Conservation (phyloP, 2,797 vertebrate genomes). For the Tamandua tetradactyla region DNA sequence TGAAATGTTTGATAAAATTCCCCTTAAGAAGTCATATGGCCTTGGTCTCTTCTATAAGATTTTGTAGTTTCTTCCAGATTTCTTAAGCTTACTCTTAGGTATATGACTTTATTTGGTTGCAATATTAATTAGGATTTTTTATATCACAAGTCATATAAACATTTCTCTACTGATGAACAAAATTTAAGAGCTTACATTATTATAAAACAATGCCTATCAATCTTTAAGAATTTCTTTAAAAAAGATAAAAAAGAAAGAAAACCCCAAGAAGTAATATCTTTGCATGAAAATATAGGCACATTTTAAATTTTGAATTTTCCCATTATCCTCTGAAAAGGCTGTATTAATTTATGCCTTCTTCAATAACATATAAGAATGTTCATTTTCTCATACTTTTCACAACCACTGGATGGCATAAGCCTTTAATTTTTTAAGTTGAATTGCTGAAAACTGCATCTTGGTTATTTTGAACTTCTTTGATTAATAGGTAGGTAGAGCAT, state of each 20-base stretch:
- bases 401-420: neutral
- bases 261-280: too few relatives aligned
- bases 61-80: neutral
- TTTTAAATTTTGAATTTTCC: neutral
- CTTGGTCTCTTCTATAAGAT: neutral
- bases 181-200: neutral
- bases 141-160: neutral
- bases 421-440: neutral
- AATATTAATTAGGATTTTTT: neutral
- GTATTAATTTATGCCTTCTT: neutral
- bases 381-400: neutral
- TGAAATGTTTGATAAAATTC: too few relatives aligned
- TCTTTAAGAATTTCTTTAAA: neutral
- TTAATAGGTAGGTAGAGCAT: neutral
- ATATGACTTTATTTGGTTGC: neutral
- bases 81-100: slow-evolving; percentile 19
- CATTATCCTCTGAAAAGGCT: neutral
- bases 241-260: neutral
- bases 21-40: too few relatives aligned
- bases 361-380: neutral
- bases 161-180: neutral
- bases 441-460: neutral
- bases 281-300: neutral
- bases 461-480: neutral
- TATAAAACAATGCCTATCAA: neutral